These are phyloP conservation scores for Penelope pileata DNA, from an alignment of 2,113 vertebrate genomes.

Conservation along the genomic window DNA sequence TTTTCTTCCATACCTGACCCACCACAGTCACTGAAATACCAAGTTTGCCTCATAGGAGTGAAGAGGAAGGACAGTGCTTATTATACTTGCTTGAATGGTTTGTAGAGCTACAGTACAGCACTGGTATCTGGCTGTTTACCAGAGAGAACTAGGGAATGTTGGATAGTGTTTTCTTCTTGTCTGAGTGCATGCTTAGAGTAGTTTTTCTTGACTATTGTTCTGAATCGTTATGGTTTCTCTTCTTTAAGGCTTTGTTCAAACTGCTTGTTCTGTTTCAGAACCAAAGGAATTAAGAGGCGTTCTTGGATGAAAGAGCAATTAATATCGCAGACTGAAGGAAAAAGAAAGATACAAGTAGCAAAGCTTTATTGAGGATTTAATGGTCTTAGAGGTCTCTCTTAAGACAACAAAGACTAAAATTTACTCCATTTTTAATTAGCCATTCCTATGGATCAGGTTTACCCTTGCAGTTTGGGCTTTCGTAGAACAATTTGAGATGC, in stretches of 20 bases:
- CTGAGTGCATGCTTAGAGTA: neutral
- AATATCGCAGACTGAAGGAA: neutral
- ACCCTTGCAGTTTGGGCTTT: neutral
- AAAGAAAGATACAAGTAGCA: neutral
- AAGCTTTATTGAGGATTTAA: neutral
- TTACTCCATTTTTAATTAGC: neutral
- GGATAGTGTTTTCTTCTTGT: accelerated
- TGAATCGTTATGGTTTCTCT: neutral
- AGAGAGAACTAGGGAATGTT: neutral
- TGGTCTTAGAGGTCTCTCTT: neutral
- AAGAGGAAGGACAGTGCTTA: neutral
- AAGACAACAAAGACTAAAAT: neutral
- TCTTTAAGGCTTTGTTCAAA: neutral
- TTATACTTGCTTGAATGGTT: neutral
- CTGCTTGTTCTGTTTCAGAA: neutral
- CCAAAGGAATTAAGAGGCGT: neutral
- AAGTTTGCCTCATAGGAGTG: neutral
- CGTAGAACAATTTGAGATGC: neutral
- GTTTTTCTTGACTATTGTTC: neutral
- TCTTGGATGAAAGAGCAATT: neutral
- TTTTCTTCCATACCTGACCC: neutral
- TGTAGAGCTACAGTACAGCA: neutral
- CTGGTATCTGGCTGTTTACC: neutral
- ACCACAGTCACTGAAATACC: neutral
- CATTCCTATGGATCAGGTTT: neutral